Conservation (phyloP, 2,888 invertebrate genomes). For the Plemyria rubiginata region DNA sequence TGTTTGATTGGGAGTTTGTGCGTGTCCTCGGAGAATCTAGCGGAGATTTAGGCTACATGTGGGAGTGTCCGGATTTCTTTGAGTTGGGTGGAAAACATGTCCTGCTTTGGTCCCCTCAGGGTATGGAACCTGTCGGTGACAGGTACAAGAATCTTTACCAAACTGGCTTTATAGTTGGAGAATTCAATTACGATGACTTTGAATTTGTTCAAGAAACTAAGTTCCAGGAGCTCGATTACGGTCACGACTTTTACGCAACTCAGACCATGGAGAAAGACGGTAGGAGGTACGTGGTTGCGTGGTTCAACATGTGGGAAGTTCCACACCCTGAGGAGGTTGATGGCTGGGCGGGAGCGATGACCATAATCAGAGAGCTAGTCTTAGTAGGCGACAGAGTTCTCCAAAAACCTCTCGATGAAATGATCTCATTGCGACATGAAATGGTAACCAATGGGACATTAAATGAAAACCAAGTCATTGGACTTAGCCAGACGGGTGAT, state of each 20-base stretch:
- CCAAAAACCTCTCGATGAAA: constrained; percentile 67
- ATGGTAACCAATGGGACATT: constrained; percentile 51
- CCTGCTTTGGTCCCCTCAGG: constrained; percentile 76
- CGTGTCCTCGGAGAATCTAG: constrained; percentile 67
- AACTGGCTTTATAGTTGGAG: constrained; percentile 76
- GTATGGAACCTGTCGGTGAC: constrained; percentile 68
- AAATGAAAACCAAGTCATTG: constrained; percentile 42
- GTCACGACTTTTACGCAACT: constrained; percentile 80
- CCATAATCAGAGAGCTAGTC: constrained; percentile 68
- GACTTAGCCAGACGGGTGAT: constrained; percentile 67
- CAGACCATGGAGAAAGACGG: constrained; percentile 70
- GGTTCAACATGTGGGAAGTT: constrained; percentile 79
- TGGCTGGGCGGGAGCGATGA: constrained; percentile 78
- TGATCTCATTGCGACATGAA: constrained; percentile 57
- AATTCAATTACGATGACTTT: constrained; percentile 71
- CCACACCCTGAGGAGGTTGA: constrained; percentile 66
- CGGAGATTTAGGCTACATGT: constrained; percentile 74
- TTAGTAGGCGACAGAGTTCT: constrained; percentile 61
- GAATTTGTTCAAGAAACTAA: constrained; percentile 63
- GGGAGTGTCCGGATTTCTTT: constrained; percentile 83
- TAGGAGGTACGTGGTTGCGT: constrained; percentile 67
- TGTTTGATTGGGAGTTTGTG: constrained; percentile 71
- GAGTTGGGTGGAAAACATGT: constrained; percentile 73
- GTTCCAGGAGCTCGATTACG: constrained; percentile 76
- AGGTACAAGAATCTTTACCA: constrained; percentile 71